These are phyloP conservation scores for Sclerurus mexicanus DNA, from an alignment of 2,113 vertebrate genomes.

Conservation along the genomic window DNA sequence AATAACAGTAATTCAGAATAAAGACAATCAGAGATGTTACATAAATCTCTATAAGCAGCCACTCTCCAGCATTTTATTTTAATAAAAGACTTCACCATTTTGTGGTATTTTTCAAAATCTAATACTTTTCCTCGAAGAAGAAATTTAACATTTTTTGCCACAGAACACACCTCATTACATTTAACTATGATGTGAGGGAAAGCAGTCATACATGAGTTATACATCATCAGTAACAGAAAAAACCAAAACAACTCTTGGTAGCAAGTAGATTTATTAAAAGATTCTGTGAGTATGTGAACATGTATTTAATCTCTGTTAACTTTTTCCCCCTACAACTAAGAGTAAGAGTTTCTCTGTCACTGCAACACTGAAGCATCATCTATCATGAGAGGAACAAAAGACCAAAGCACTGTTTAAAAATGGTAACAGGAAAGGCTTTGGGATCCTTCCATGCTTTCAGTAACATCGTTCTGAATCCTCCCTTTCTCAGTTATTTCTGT, in stretches of 20 bases:
- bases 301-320: slow-evolving; percentile 3
- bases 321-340: background rate
- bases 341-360: background rate
- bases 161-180: background rate
- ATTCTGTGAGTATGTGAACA: background rate
- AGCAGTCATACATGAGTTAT: background rate
- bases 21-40: background rate
- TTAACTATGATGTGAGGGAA: background rate
- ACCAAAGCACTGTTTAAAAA: slow-evolving; percentile 31
- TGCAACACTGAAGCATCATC: slow-evolving; percentile 12
- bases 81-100: background rate
- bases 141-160: background rate
- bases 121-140: background rate
- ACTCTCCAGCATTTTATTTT: background rate
- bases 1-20: background rate
- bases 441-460: slow-evolving; percentile 11
- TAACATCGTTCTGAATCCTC: background rate
- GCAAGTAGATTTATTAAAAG: background rate
- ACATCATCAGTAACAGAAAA: background rate
- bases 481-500: slow-evolving; percentile 8
- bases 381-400: slow-evolving; percentile 42
- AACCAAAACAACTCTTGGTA: background rate
- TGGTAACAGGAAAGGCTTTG: slow-evolving; percentile 42
- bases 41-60: background rate
- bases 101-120: background rate